Base-by-base conservation (phyloP, 92 coral and sea anemone genomes). In the Porites rus region DNA sequence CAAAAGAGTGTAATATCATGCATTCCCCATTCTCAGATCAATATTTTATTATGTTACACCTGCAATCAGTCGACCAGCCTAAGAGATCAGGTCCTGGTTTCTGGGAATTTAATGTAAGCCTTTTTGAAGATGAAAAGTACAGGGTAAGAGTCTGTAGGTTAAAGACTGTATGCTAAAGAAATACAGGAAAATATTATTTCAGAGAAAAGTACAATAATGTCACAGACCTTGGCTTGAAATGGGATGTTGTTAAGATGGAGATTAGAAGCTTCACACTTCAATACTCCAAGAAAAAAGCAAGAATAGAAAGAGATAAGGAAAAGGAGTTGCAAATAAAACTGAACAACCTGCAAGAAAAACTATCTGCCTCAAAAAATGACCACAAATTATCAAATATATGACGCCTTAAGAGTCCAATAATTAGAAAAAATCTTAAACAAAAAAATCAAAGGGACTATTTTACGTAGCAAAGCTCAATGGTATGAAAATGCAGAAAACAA, bases 391-490 rank as follows among this genome's bases (percentile, higher is more conserved):
- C 56, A 43, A 54, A 67, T 12, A 51, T 86, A 76, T 69, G 52
- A 86, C 77, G 58, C 72, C 10, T 19, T 53, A 20, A 86, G 77
- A 70, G 38, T 56, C 59, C 3, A 28, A 28, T 56, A 86, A 31
- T 70, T 65, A 52, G 85, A 78, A 13, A 46, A 87, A 51, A 24
- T 59, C 7, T 38, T 38, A 38, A 61, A 54, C 52, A 54, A 31
- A 59, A 68, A 77, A 68, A 77, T 43, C 17, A 78, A 76, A 61
- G 86, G 90, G 1, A 54, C 74, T n/a, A 87, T 79, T 14, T 25
- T 87, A 46, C 25, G 86, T 56, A 79, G 90, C 61, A 87, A 71
- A 11, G 80, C n/a, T 17, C 73, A 4, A 13, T 86, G 77, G 89
- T 77, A 77, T 67, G 84, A 86, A 71, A 28, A 77, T 17, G 46